Evolutionary conservation across 2,113 vertebrate species (phyloP), one percentile per base, ranked within the genome.

Genomic region (Ptilorrhoa leucosticta): DNA sequence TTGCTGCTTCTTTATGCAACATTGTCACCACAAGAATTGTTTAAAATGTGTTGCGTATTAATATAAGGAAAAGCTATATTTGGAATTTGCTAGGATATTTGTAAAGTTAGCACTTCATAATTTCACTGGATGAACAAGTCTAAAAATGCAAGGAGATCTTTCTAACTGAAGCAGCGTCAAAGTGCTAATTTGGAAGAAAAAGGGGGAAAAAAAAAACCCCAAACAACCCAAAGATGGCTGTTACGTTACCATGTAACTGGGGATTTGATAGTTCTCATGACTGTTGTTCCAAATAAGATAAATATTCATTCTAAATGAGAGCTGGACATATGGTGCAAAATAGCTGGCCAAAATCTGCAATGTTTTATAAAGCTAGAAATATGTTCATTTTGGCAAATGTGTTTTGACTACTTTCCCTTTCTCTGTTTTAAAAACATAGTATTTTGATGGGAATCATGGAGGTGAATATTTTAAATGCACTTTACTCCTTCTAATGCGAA

Each of bases 201-300:
- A 13, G 4, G 3, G 7, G 1, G n/a, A n/a, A n/a, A 0, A 8
- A 47, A 39, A 45, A 31, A 2, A 0, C 1, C 10, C 8, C 18
- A 24, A 14, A 14, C 5, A 26, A 39, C 3, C 2, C 11, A 66
- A 90, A 85, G 11, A 47, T 42, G 61, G 7, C 10, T 70, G 10
- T 31, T 83, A 6, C 70, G 18, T 65, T 93, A 68, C 17, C 24
- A 53, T 28, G 40, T 72, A 81, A 78, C 9, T 23, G 42, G 16
- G 30, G 15, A 51, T 8, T 30, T 26, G 56, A 47, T 51, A 86
- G 26, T 81, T 81, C 15, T 90, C 53, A 48, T 48, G 10, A 31
- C 3, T 95, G 33, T 73, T 93, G n/a, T 68, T 91, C 31, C 40
- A 87, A 68, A 78, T 47, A 94, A 70, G 35, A 83, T 19, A 89